A percentile compares a stretch with the other conserved stretches of the same genome.
Evolutionary conservation across 2,113 vertebrate genomes (phyloP).

Genomic region (Pao palembangensis): DNA sequence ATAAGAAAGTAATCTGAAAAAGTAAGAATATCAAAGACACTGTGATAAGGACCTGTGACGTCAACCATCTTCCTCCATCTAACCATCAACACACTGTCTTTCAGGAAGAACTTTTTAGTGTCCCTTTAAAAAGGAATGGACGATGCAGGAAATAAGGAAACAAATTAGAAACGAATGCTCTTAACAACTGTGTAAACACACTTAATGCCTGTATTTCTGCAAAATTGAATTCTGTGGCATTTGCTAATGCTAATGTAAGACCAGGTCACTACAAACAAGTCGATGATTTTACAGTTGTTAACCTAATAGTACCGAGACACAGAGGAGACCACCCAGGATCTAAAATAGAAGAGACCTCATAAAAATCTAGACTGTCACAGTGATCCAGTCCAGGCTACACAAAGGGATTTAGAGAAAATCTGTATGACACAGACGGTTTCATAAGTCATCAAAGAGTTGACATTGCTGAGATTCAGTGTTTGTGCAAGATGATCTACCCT

Average conservation of each 20-base stretch:
- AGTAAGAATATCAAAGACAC: no score
- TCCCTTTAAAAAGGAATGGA: no score
- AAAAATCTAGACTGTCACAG: slow-evolving; percentile 47
- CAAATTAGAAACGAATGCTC: no score
- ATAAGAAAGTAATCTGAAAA: no score
- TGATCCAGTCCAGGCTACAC: slow-evolving; percentile 43
- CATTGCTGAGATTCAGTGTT: slow-evolving; percentile 17
- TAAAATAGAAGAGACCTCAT: slow-evolving; percentile 23
- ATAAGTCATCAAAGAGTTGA: slow-evolving; percentile 4
- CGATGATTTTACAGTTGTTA: slow-evolving; percentile 24
- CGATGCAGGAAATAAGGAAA: no score
- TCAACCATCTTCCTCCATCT: not conserved
- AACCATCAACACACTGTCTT: not conserved
- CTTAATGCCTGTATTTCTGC: not conserved
- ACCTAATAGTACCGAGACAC: slow-evolving; percentile 16
- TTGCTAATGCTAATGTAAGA: not conserved
- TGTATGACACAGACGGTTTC: slow-evolving; percentile 19
- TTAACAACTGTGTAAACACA: no score
- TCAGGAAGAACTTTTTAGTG: no score
- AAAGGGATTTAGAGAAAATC: slow-evolving; percentile 3
- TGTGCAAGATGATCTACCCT: slow-evolving; percentile 13
- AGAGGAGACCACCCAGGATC: slow-evolving; percentile 56
- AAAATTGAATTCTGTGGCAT: not conserved
- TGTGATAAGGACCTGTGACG: no score
- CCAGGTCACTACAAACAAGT: slow-evolving; percentile 14